Evolutionary conservation across 1,140 invertebrate genomes (phyloP).

Genomic region (Mesaphorura yosii): DNA sequence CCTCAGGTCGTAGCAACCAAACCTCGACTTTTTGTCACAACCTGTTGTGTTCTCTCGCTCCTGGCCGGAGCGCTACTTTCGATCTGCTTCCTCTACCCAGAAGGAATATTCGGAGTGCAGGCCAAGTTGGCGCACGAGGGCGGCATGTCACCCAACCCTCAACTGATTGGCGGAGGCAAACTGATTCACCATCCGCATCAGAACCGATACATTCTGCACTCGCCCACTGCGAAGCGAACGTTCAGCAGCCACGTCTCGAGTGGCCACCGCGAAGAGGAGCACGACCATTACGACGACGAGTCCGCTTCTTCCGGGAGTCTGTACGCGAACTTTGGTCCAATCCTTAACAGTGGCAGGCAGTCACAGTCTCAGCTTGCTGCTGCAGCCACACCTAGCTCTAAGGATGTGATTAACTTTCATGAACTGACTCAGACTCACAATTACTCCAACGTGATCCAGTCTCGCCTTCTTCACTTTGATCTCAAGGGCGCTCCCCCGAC

Average conservation of each 20-base stretch:
- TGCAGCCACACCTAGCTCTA: no score
- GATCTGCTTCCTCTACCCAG: conserved; percentile 25
- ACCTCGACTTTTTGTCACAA: conserved; percentile 24
- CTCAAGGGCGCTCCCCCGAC: conserved; percentile 62
- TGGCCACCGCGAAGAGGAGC: conserved; percentile 1
- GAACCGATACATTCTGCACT: background rate
- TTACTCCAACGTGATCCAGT: conserved; percentile 22
- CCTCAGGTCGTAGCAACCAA: no score
- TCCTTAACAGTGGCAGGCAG: no score
- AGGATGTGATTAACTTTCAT: no score
- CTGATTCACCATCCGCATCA: background rate
- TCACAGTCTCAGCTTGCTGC: no score
- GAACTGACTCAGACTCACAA: conserved; percentile 11
- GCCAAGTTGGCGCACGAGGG: background rate
- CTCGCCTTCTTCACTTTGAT: conserved; percentile 56
- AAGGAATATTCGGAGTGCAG: conserved; percentile 4
- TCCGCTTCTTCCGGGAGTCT: no score
- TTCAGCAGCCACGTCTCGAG: background rate
- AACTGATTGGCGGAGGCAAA: background rate
- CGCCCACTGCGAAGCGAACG: background rate
- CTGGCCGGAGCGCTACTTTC: conserved; percentile 21
- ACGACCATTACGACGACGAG: no score
- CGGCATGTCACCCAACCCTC: background rate
- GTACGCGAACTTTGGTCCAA: no score
- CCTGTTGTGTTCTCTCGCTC: conserved; percentile 25